A percentile compares a stretch with the other conserved stretches of the same genome.
Evolutionary conservation across 2,888 invertebrate species (phyloP).

Genomic region (Monopis laevigella): DNA sequence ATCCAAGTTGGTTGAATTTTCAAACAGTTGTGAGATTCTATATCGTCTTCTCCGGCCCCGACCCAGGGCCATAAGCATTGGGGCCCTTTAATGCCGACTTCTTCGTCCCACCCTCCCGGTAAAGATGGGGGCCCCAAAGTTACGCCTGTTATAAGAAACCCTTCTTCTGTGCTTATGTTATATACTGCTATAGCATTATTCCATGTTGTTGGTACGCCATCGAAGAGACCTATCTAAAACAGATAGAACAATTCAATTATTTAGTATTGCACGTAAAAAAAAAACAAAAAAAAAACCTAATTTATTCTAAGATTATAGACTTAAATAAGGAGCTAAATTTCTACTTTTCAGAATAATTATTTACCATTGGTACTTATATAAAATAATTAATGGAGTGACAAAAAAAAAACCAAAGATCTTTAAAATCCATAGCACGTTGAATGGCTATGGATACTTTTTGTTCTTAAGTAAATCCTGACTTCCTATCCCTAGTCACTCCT

Average conservation of each 20-base stretch:
- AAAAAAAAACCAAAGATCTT: too few relatives aligned
- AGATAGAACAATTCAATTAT: slow-evolving; percentile 14
- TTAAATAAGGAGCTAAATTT: too few relatives aligned
- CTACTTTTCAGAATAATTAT: too few relatives aligned
- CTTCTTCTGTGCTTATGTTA: slow-evolving; percentile 38
- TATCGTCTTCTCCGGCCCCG: slow-evolving; percentile 68
- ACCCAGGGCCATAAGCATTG: slow-evolving; percentile 77
- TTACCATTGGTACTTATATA: too few relatives aligned
- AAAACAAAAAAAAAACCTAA: too few relatives aligned
- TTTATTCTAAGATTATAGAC: too few relatives aligned
- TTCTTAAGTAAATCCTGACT: too few relatives aligned
- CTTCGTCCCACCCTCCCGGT: slow-evolving; percentile 68
- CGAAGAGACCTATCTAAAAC: slow-evolving; percentile 55
- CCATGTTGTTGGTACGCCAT: slow-evolving; percentile 45
- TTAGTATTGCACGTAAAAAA: background rate
- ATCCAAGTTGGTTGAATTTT: slow-evolving; percentile 89
- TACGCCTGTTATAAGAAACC: slow-evolving; percentile 58
- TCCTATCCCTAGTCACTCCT: too few relatives aligned
- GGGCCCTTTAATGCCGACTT: slow-evolving; percentile 44
- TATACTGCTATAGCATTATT: slow-evolving; percentile 40
- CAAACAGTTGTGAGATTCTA: slow-evolving; percentile 74
- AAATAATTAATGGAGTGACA: too few relatives aligned
- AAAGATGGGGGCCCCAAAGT: slow-evolving; percentile 63
- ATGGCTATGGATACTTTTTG: too few relatives aligned
- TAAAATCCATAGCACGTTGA: too few relatives aligned